Base-by-base conservation (phyloP, 2,888 invertebrate genomes). In the Hirtodrosophila trivittata region DNA sequence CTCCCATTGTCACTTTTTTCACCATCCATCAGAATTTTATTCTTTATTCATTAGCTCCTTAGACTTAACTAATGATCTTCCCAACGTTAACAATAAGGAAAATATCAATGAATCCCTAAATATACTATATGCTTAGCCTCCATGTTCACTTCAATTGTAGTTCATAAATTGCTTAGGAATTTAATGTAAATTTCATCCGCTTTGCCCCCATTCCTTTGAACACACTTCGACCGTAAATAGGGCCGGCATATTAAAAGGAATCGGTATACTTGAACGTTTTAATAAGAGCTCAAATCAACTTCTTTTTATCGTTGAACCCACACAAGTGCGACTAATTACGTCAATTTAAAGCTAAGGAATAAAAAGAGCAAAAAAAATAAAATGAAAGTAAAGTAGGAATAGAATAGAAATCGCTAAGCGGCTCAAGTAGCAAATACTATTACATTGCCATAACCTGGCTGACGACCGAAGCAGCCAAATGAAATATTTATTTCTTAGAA, bases 241-340 rank as follows among this genome's bases (percentile, higher is more conserved):
- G n/a, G 12, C 16, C 21, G 25, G 43, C 4, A 41, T 37, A 18
- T 25, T 25, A 6, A 4, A 35, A 18, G 35, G 10, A 28, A 16
- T 21, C 25, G 12, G 8, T 13, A n/a, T 4, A 30, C 28, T 59
- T 21, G 18, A 8, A 14, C 26, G 50, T 37, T 54, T 12, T 58
- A 16, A 52, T 59, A 56, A 26, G 55, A 14, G 52, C 52, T 49
- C 10, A 46, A 59, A 78, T 54, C 42, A 60, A 43, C 41, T 56
- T 43, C 42, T 56, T 28, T n/a, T n/a, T n/a, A n/a, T n/a, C n/a
- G 18, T 3, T 9, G 9, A 56, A 41, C 46, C 75, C 75, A 41
- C 60, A 77, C 66, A 85, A 85, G 66, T 69, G 69, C 54, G 43
- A 45, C 83, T 80, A 82, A 80, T 80, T 80, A 78, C 76, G 49